A percentile compares a stretch with the other conserved stretches of the same genome.
These are phyloP conservation scores for Disparrhopalites patrizii DNA, from an alignment of 2,888 invertebrate species.

Conservation along the genomic window DNA sequence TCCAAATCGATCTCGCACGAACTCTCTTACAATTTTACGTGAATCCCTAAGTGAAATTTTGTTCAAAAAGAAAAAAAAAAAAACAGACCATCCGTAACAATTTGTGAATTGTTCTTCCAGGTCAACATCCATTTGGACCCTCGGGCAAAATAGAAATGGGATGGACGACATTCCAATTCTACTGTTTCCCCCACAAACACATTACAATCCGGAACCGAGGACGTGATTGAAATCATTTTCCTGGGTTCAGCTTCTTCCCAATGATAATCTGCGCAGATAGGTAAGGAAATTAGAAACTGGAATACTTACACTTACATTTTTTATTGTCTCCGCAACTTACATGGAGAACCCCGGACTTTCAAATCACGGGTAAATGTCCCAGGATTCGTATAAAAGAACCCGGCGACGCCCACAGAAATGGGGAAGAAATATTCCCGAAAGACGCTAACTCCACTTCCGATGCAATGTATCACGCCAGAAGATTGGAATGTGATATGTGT, in stretches of 20 bases:
- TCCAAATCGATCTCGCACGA: too few species aligned
- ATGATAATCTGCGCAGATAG: neutral
- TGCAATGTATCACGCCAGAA: conserved; percentile 15
- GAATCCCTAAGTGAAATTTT: too few species aligned
- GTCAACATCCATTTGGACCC: conserved; percentile 8
- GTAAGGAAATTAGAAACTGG: neutral
- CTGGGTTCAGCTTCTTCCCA: neutral
- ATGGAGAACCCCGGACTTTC: conserved; percentile 3
- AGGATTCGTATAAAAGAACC: neutral
- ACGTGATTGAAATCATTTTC: neutral
- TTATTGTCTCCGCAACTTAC: too few species aligned
- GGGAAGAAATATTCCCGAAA: conserved; percentile 18
- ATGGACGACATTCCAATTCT: neutral
- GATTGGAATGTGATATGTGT: neutral
- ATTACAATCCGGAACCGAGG: neutral
- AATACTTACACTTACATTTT: too few species aligned
- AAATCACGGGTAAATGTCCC: neutral
- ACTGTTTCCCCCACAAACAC: conserved; percentile 3
- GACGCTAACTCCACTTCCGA: conserved; percentile 6
- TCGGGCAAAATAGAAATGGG: conserved; percentile 13
- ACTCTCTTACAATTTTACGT: too few species aligned
- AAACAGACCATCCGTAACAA: conserved; percentile 9
- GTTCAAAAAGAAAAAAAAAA: too few species aligned
- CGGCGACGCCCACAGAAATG: neutral
- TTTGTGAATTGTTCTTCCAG: neutral